Conservation (phyloP, 2,888 invertebrate genomes). For the Ophion ventricosus region DNA sequence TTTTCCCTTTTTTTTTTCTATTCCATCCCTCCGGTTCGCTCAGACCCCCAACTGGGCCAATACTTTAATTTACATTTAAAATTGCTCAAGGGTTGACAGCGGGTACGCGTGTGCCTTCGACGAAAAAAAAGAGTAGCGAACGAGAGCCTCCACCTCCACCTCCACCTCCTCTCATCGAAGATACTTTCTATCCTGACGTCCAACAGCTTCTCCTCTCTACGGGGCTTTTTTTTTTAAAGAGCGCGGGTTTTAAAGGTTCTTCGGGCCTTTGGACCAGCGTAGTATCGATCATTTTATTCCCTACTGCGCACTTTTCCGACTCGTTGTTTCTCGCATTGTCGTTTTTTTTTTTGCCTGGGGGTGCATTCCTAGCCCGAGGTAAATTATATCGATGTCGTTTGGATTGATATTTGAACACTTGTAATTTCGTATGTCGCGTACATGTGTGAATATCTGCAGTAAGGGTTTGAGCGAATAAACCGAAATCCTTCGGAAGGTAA, state of each 20-base stretch:
- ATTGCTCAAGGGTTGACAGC: conserved; percentile 81
- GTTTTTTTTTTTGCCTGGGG: neutral
- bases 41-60: conserved; percentile 77
- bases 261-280: neutral
- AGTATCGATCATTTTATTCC: neutral
- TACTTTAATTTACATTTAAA: conserved; percentile 83
- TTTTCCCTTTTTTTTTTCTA: conserved; percentile 4
- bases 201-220: neutral
- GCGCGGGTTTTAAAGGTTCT: neutral
- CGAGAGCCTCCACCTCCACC: conserved; percentile 3
- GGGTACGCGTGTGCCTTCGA: conserved; percentile 61
- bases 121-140: conserved; percentile 29
- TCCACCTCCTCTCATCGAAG: conserved; percentile 10
- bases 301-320: neutral
- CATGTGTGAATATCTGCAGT: too few relatives aligned
- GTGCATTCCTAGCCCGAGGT: neutral
- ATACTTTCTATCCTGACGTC: conserved; percentile 19
- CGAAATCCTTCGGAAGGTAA: too few relatives aligned
- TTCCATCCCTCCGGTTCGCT: conserved; percentile 62
- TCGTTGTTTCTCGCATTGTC: neutral
- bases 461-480: too few relatives aligned
- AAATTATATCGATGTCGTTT: neutral
- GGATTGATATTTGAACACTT: neutral
- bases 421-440: too few relatives aligned
- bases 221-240: neutral